Conservation (phyloP, 2,113 vertebrate species). For the Lontra canadensis region DNA sequence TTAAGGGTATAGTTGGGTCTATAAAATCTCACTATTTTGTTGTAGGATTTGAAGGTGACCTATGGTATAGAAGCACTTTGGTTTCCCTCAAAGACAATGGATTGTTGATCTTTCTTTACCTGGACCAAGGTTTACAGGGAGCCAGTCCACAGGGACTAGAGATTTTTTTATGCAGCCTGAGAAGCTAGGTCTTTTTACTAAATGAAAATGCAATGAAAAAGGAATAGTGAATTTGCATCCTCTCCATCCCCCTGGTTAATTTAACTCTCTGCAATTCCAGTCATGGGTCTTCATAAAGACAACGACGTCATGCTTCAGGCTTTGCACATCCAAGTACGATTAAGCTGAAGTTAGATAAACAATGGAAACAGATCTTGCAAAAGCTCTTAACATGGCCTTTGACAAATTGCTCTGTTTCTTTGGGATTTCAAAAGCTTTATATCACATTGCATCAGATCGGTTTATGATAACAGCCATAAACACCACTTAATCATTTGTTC, state of each 20-base stretch:
- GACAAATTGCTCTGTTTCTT: conserved; percentile 42
- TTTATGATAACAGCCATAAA: conserved; percentile 35
- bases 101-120: neutral
- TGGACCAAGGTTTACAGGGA: neutral
- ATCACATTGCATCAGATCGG: neutral
- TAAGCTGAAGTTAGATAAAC: conserved; percentile 42
- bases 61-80: neutral
- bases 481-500: conserved; percentile 37
- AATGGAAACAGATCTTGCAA: conserved; percentile 28
- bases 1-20: neutral
- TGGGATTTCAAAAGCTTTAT: conserved; percentile 44
- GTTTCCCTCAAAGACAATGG: neutral
- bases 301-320: neutral
- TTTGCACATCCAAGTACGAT: conserved; percentile 40
- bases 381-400: neutral
- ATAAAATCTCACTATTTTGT: neutral
- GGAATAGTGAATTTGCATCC: neutral
- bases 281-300: conserved; percentile 23
- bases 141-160: neutral
- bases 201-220: neutral
- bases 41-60: neutral
- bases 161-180: neutral
- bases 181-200: neutral
- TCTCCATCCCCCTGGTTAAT: neutral
- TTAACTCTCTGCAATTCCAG: conserved; percentile 3